Conservation (phyloP, 2,888 invertebrate species). For the Mycalesis mineus region DNA sequence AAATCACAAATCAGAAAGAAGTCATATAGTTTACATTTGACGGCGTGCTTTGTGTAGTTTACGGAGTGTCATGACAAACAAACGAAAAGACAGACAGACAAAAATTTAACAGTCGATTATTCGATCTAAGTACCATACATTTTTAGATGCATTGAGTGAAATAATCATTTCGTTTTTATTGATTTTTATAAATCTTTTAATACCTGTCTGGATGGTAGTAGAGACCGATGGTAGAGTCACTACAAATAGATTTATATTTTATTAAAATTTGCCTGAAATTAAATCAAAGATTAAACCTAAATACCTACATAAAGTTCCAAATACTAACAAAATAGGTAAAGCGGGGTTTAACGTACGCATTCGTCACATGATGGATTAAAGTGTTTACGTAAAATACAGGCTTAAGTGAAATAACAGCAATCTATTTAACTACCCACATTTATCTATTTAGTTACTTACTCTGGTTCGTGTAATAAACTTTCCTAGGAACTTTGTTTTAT, state of each 20-base stretch:
- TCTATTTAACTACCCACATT: not conserved
- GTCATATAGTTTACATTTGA: not conserved
- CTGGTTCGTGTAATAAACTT: not conserved
- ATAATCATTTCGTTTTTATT: not conserved
- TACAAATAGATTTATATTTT: not conserved
- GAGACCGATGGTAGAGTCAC: no score
- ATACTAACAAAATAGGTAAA: not conserved
- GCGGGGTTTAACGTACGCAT: not conserved
- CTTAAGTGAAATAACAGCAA: conserved; percentile 2
- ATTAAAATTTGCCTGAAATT: not conserved
- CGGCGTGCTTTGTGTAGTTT: not conserved
- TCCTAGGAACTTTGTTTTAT: not conserved
- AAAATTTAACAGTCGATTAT: no score
- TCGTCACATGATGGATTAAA: not conserved
- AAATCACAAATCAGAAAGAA: not conserved
- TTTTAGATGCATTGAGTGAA: no score
- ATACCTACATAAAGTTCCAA: not conserved
- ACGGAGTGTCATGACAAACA: not conserved
- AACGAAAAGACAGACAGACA: no score
- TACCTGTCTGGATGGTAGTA: not conserved
- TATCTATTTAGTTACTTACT: not conserved
- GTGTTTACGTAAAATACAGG: conserved; percentile 1
- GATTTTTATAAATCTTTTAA: not conserved
- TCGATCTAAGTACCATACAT: no score
- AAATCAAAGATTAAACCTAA: not conserved